phyloP scores from a whole-genome alignment of 2,113 vertebrate genomes.

The Crotalus viridis region DNA sequence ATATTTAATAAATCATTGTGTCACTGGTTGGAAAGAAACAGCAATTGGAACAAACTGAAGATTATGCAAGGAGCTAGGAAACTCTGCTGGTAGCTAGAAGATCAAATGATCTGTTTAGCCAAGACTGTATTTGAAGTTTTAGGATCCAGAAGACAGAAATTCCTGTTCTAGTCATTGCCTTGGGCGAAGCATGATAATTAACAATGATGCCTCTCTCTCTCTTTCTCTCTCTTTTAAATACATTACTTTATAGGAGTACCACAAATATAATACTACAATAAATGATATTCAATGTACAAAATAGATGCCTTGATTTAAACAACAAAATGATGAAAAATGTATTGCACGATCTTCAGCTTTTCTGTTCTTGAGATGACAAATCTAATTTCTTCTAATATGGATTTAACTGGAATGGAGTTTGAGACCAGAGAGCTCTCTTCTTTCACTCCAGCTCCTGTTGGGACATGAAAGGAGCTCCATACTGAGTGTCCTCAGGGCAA shows the following conservation, averaged over 20 bases:
- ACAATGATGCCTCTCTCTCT: slow-evolving; percentile 21
- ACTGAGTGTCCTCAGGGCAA: background rate
- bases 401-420: background rate
- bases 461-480: background rate
- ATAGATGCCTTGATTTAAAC: slow-evolving; percentile 46
- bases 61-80: slow-evolving; percentile 61
- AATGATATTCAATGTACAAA: slow-evolving; percentile 42
- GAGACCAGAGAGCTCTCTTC: background rate
- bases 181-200: slow-evolving; percentile 38
- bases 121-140: slow-evolving; percentile 61
- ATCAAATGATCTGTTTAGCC: slow-evolving; percentile 60
- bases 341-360: slow-evolving; percentile 38
- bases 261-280: slow-evolving; percentile 20
- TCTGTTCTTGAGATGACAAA: background rate
- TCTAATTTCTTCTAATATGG: slow-evolving; percentile 21
- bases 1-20: slow-evolving; percentile 58
- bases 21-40: slow-evolving; percentile 51
- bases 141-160: slow-evolving; percentile 54
- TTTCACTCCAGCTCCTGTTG: background rate
- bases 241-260: slow-evolving; percentile 35
- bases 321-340: slow-evolving; percentile 48
- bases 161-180: slow-evolving; percentile 37
- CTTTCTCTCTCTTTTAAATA: slow-evolving; percentile 17
- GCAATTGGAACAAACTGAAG: slow-evolving; percentile 50
- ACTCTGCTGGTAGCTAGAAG: slow-evolving; percentile 59